A percentile compares a stretch with the other conserved stretches of the same genome.
Conservation (phyloP, 2,888 invertebrate genomes). For the Baronia brevicornis region DNA sequence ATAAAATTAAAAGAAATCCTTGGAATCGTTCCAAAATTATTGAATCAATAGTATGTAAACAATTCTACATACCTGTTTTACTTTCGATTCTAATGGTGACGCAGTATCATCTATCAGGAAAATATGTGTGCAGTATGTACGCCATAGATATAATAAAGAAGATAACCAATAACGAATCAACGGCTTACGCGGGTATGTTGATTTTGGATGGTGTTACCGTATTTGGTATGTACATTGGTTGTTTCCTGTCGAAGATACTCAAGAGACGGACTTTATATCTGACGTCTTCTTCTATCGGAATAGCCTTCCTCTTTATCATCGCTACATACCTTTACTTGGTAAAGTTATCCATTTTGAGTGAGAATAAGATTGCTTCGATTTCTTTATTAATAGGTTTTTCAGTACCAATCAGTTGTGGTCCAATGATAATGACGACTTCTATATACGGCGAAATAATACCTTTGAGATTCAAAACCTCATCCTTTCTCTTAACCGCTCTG, state of each 20-base stretch:
- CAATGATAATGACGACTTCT: slow-evolving; percentile 31
- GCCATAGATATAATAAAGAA: slow-evolving; percentile 24
- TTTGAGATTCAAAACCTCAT: slow-evolving; percentile 23
- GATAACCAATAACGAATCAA: slow-evolving; percentile 22
- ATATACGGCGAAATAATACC: slow-evolving; percentile 34
- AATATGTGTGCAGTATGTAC: slow-evolving; percentile 24
- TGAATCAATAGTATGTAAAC: slow-evolving; percentile 5
- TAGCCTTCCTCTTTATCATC: slow-evolving; percentile 18
- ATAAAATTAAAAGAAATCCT: slow-evolving; percentile 1
- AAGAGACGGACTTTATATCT: slow-evolving; percentile 32
- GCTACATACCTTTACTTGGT: slow-evolving; percentile 22
- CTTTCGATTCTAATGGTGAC: slow-evolving; percentile 25
- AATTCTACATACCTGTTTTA: slow-evolving; percentile 33
- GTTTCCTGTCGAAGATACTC: slow-evolving; percentile 34
- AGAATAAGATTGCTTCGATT: slow-evolving; percentile 30
- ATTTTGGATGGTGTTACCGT: slow-evolving; percentile 31
- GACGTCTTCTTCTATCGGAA: slow-evolving; percentile 12
- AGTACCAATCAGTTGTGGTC: slow-evolving; percentile 32
- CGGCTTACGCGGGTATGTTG: slow-evolving; percentile 29
- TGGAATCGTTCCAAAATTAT: too few relatives aligned
- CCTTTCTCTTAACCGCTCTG: slow-evolving; percentile 23
- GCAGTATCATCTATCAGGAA: slow-evolving; percentile 26
- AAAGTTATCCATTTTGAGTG: slow-evolving; percentile 13
- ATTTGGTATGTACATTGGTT: slow-evolving; percentile 43
- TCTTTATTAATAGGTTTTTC: slow-evolving; percentile 33